phyloP scores from a whole-genome alignment of 30 jellyfish, hydroid and myxozoan species.

The Hydractinia symbiolongicarpus region DNA sequence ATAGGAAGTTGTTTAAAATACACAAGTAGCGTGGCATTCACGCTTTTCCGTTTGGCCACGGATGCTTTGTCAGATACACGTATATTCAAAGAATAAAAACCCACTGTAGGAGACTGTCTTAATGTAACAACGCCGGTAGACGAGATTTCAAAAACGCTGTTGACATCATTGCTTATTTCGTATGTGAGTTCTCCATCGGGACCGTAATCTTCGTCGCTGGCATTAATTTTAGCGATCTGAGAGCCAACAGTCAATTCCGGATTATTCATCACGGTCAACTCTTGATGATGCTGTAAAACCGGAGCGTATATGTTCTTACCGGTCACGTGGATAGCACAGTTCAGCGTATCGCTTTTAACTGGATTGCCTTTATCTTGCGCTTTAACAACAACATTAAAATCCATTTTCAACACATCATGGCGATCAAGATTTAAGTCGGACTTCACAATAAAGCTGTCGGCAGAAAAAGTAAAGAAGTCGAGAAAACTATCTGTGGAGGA shows the following conservation, averaged over 20 bases:
- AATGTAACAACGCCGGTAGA: slow-evolving; percentile 38
- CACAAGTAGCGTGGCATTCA: not conserved
- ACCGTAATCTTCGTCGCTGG: slow-evolving; percentile 72
- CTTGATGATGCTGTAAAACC: slow-evolving; percentile 41
- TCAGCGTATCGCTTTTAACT: slow-evolving; percentile 32
- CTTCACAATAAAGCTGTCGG: slow-evolving; percentile 41
- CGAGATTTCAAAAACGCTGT: slow-evolving; percentile 35
- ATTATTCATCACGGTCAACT: slow-evolving; percentile 23
- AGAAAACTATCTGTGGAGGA: slow-evolving; percentile 8
- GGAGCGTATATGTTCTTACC: slow-evolving; percentile 54
- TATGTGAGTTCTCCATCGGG: slow-evolving; percentile 51
- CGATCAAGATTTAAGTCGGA: slow-evolving; percentile 44
- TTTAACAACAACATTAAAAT: slow-evolving; percentile 24
- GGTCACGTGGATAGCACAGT: slow-evolving; percentile 41
- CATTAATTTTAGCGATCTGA: slow-evolving; percentile 32
- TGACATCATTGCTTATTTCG: slow-evolving; percentile 41
- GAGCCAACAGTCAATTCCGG: slow-evolving; percentile 31
- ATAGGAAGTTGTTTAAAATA: slow-evolving; percentile 3
- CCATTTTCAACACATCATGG: slow-evolving; percentile 31
- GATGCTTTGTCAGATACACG: not conserved
- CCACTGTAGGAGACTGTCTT: not conserved
- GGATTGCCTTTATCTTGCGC: slow-evolving; percentile 75
- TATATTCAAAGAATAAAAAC: not conserved
- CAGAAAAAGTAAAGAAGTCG: slow-evolving; percentile 22
- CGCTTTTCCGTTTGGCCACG: not conserved